These are phyloP conservation scores for Colaptes auratus DNA, from an alignment of 2,113 vertebrate genomes.

Conservation along the genomic window DNA sequence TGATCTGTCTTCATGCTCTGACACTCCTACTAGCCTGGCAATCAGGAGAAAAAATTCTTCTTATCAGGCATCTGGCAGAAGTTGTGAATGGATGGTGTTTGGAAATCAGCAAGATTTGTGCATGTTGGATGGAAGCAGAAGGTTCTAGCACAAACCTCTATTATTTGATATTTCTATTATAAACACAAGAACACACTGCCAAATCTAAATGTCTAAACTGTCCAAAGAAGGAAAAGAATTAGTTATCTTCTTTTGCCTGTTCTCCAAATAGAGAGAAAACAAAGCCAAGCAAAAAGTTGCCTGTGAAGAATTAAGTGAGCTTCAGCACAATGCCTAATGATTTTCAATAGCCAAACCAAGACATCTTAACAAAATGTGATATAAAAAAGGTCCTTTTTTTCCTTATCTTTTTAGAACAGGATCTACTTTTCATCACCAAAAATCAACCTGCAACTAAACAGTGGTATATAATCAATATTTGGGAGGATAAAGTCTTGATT, in stretches of 20 bases:
- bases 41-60: neutral
- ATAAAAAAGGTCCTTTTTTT: fast-evolving
- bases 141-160: neutral
- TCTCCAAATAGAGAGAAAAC: neutral
- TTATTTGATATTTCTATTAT: neutral
- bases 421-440: neutral
- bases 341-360: neutral
- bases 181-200: neutral
- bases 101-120: neutral
- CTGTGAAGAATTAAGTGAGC: neutral
- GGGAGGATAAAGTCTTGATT: neutral
- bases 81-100: neutral
- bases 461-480: neutral
- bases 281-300: neutral
- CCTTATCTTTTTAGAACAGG: neutral
- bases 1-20: neutral
- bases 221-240: neutral
- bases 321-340: neutral
- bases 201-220: neutral
- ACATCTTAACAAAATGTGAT: neutral
- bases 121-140: neutral
- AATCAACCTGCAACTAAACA: neutral
- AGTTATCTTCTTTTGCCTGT: neutral
- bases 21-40: neutral
- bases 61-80: neutral